Evolutionary conservation across 2,113 vertebrate species (phyloP).

Genomic region (Athene cunicularia): DNA sequence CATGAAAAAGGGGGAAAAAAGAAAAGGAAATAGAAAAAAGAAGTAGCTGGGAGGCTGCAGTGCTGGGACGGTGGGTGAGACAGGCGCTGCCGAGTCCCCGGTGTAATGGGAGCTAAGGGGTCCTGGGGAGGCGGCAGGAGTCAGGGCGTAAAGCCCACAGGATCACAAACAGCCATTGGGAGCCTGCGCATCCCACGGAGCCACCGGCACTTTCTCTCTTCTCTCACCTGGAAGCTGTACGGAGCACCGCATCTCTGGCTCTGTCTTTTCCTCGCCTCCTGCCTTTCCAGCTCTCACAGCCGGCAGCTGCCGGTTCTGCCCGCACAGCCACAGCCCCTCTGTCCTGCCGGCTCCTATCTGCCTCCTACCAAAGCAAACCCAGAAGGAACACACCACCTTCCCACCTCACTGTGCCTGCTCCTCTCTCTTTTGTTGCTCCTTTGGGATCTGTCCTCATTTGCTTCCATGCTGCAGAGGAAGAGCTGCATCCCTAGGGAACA

Average conservation of each 20-base stretch:
- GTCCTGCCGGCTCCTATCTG: neutral
- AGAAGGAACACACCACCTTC: neutral
- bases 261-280: neutral
- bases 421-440: neutral
- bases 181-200: neutral
- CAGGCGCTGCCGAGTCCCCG: rapidly evolving
- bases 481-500: neutral
- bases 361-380: slow-evolving; percentile 26
- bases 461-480: neutral
- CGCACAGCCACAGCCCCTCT: neutral
- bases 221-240: neutral
- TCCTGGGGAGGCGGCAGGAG: neutral
- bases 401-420: slow-evolving; percentile 41
- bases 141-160: neutral
- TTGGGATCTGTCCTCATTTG: neutral
- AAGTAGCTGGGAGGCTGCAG: slow-evolving; percentile 1
- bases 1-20: neutral
- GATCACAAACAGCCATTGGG: neutral
- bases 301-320: neutral
- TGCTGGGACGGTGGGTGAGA: neutral
- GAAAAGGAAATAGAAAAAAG: neutral
- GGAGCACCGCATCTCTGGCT: neutral
- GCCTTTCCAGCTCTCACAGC: slow-evolving; percentile 17
- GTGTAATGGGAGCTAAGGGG: neutral
- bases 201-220: neutral